These are phyloP conservation scores for Colistium nudipinnis DNA, from an alignment of 2,113 vertebrate genomes.

Conservation along the genomic window DNA sequence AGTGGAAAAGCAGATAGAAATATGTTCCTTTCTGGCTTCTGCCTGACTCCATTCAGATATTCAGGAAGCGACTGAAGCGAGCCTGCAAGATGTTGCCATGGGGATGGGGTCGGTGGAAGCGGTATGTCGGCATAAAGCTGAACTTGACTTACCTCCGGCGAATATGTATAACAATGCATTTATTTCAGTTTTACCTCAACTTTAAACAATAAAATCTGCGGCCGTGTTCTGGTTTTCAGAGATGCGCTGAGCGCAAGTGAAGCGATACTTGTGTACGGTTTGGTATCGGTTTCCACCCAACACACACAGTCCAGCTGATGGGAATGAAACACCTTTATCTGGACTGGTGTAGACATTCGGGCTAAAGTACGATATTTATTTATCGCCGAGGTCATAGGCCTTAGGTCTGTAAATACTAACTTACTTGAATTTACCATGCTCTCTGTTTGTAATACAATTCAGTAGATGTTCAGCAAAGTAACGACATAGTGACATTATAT, in stretches of 20 bases:
- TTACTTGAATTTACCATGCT: slow-evolving; percentile 78
- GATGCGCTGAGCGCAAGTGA: slow-evolving; percentile 52
- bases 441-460: slow-evolving; percentile 75
- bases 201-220: slow-evolving; percentile 63
- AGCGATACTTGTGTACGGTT: slow-evolving; percentile 81
- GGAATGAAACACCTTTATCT: slow-evolving; percentile 24
- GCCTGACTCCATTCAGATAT: slow-evolving; percentile 50
- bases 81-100: slow-evolving; percentile 52
- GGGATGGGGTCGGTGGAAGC: slow-evolving; percentile 44
- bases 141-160: slow-evolving; percentile 51
- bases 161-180: slow-evolving; percentile 30
- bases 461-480: slow-evolving; percentile 72
- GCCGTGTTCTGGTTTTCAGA: slow-evolving; percentile 50
- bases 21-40: slow-evolving; percentile 45
- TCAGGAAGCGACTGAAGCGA: slow-evolving; percentile 46
- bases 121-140: slow-evolving; percentile 33
- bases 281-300: slow-evolving; percentile 62
- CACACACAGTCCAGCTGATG: slow-evolving; percentile 47
- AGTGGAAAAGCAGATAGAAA: slow-evolving; percentile 27
- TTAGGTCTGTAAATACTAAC: slow-evolving; percentile 74
- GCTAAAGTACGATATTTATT: slow-evolving; percentile 48
- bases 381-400: slow-evolving; percentile 40
- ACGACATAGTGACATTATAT: slow-evolving; percentile 67
- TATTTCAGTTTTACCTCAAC: slow-evolving; percentile 88
- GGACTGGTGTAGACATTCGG: slow-evolving; percentile 50